Conservation (phyloP, 92 coral and sea anemone species). For the Bergia sp. region DNA sequence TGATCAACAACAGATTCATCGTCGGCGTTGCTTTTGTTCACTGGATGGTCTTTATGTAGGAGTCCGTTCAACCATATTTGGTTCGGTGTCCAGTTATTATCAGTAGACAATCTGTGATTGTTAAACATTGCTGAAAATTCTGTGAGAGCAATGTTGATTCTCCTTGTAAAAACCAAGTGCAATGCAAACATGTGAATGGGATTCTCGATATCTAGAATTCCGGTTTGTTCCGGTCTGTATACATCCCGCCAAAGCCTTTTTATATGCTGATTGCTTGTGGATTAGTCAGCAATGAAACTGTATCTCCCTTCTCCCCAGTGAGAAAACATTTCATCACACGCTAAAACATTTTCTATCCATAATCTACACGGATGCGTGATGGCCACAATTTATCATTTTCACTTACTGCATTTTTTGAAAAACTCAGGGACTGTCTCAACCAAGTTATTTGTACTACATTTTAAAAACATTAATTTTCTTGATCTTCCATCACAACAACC, state of each 20-base stretch:
- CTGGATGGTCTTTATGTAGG: constrained; percentile 37
- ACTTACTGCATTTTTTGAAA: constrained; percentile 22
- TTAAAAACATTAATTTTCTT: constrained; percentile 23
- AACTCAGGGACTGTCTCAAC: constrained; percentile 15
- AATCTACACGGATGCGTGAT: constrained; percentile 34
- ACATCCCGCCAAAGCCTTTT: constrained; percentile 54
- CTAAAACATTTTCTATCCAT: constrained; percentile 50
- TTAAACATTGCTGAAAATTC: constrained; percentile 50
- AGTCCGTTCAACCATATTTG: constrained; percentile 53
- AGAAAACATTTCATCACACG: constrained; percentile 49
- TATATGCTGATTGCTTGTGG: constrained; percentile 38
- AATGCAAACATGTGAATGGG: constrained; percentile 44
- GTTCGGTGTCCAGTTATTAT: constrained; percentile 36
- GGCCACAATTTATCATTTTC: constrained; percentile 35
- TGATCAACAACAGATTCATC: constrained; percentile 27
- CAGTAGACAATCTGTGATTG: constrained; percentile 50
- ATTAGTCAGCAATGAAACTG: constrained; percentile 40
- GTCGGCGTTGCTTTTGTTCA: constrained; percentile 14
- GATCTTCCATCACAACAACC: constrained; percentile 29
- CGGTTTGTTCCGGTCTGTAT: constrained; percentile 44
- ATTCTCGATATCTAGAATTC: constrained; percentile 39
- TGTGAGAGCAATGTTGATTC: constrained; percentile 45
- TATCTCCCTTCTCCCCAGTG: constrained; percentile 22
- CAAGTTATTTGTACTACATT: constrained; percentile 43
- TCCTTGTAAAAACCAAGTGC: constrained; percentile 38